Conservation (phyloP, 2,888 invertebrate species). For the Drosophila longiperda region DNA sequence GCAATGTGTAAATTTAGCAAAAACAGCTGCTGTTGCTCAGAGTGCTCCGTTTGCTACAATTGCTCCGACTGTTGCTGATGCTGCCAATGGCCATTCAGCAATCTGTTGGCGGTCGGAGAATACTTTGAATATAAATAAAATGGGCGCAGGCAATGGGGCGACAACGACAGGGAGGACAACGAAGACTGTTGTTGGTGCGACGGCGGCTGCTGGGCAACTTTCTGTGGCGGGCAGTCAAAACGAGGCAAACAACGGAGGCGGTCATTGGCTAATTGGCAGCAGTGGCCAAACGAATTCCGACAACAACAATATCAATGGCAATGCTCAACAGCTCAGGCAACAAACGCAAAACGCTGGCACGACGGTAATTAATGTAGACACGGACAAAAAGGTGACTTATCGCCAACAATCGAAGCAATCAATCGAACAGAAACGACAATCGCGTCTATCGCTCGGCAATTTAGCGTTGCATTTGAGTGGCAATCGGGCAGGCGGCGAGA, state of each 20-base stretch:
- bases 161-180: constrained; percentile 53
- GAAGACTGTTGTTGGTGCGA: constrained; percentile 45
- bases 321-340: constrained; percentile 21
- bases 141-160: constrained; percentile 65
- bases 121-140: constrained; percentile 72
- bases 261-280: constrained; percentile 66
- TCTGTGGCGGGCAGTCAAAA: constrained; percentile 71
- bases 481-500: constrained; percentile 10
- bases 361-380: constrained; percentile 62
- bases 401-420: constrained; percentile 59
- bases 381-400: constrained; percentile 41
- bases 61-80: background rate
- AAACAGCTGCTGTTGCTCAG: constrained; percentile 67
- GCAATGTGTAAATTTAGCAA: constrained; percentile 77
- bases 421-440: constrained; percentile 70
- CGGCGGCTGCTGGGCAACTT: constrained; percentile 44
- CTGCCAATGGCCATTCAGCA: constrained; percentile 64
- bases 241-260: constrained; percentile 65
- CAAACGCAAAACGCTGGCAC: constrained; percentile 36
- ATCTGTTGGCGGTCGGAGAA: constrained; percentile 65
- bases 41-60: background rate
- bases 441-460: constrained; percentile 70
- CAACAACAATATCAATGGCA: constrained; percentile 54
- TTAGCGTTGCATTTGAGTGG: constrained; percentile 52
- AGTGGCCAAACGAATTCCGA: constrained; percentile 33